Percentiles rank a stretch among this genome's conserved stretches.
Conservation (phyloP, 2,113 vertebrate genomes). For the Oreocharis arfaki region DNA sequence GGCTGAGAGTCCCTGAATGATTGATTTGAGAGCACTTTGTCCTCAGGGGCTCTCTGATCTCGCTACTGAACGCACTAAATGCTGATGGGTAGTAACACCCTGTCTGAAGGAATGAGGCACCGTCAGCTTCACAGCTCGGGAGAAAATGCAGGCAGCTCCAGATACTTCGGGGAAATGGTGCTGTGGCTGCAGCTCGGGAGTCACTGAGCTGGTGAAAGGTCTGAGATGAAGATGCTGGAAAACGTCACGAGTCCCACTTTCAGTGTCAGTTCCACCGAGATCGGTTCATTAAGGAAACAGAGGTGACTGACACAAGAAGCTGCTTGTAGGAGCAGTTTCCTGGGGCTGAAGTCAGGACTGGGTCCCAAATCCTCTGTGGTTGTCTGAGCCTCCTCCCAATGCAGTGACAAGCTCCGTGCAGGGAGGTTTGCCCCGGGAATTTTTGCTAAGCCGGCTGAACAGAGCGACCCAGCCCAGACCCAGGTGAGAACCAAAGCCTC, state of each 20-base stretch:
- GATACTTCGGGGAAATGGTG: background rate
- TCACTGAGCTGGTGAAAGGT: background rate
- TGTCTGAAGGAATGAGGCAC: background rate
- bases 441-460: fast-evolving
- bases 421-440: background rate
- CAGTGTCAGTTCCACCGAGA: background rate
- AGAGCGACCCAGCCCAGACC: background rate
- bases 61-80: background rate
- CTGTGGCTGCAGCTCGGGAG: background rate
- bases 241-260: background rate
- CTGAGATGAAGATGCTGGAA: background rate
- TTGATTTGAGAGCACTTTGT: background rate
- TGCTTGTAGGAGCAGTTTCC: background rate
- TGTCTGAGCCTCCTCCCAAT: background rate
- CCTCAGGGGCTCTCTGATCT: background rate
- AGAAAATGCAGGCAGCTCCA: background rate
- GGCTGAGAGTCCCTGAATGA: background rate
- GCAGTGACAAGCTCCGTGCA: fast-evolving
- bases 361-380: background rate
- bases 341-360: background rate
- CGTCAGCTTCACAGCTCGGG: background rate
- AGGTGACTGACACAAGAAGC: background rate
- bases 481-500: background rate
- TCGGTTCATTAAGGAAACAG: background rate
- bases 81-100: background rate